These are phyloP conservation scores for Pristionchus maxplancki DNA, from an alignment of 2,888 invertebrate genomes.

Conservation along the genomic window DNA sequence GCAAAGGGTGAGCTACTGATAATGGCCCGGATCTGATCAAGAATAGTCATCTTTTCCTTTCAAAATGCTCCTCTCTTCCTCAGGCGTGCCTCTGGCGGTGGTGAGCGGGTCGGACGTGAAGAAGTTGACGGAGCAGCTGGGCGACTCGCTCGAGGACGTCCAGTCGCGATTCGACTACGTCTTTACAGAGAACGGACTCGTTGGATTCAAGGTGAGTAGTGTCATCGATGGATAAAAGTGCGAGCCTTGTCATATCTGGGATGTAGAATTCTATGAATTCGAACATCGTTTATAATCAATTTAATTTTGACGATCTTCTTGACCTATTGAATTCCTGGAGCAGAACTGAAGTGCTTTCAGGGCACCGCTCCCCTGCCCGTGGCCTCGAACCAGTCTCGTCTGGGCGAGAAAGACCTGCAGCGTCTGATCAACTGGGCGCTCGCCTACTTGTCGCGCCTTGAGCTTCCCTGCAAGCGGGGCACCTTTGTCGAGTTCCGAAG, in stretches of 20 bases:
- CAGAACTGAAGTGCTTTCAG: too few species aligned
- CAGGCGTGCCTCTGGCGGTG: conserved; percentile 85
- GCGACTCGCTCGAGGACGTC: conserved; percentile 81
- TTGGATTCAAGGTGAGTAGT: conserved; percentile 87
- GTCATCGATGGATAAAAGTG: neutral
- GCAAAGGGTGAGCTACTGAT: conserved; percentile 40
- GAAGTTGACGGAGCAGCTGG: conserved; percentile 94
- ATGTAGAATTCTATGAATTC: too few species aligned
- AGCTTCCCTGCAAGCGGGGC: conserved; percentile 90
- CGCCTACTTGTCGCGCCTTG: conserved; percentile 88
- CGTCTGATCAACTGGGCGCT: conserved; percentile 93
- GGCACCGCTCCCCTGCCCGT: neutral
- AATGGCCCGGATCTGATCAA: too few species aligned
- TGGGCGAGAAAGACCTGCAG: conserved; percentile 92
- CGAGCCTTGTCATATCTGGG: neutral
- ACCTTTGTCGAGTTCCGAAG: conserved; percentile 96
- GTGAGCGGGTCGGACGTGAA: conserved; percentile 95
- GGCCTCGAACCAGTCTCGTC: conserved; percentile 83
- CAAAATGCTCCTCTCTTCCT: too few species aligned
- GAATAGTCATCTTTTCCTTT: too few species aligned
- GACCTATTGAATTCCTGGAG: too few species aligned
- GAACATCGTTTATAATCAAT: too few species aligned
- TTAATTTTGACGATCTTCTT: too few species aligned
- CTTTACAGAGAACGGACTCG: conserved; percentile 96
- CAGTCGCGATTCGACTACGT: conserved; percentile 86